phyloP scores from a whole-genome alignment of 92 coral and sea anemone species.

The Phenganax stokvisi region DNA sequence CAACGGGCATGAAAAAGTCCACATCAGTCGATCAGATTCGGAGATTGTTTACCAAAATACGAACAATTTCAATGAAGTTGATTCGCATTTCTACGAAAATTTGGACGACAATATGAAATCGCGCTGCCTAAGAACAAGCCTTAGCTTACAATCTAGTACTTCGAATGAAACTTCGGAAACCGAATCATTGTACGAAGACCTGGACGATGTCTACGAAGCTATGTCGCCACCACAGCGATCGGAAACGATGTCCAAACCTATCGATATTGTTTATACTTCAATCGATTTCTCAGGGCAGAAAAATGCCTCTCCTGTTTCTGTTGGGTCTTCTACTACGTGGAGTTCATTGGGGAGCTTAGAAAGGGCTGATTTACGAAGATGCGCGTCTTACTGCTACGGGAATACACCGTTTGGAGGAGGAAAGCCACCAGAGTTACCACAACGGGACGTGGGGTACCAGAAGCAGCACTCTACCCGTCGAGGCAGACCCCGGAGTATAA shows the following conservation, averaged over 20 bases:
- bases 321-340: conserved; percentile 3
- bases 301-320: conserved; percentile 18
- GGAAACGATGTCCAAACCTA: conserved; percentile 62
- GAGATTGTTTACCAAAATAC: conserved; percentile 18
- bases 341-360: conserved; percentile 34
- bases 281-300: conserved; percentile 52
- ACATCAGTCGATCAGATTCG: neutral
- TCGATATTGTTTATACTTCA: conserved; percentile 90
- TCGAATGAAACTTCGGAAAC: conserved; percentile 55
- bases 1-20: conserved; percentile 27
- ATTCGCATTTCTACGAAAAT: conserved; percentile 31
- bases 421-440: conserved; percentile 34
- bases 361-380: neutral
- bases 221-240: conserved; percentile 40
- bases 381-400: neutral
- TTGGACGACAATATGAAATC: neutral
- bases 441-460: neutral
- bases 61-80: neutral
- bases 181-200: conserved; percentile 65
- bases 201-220: conserved; percentile 40
- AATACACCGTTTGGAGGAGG: neutral
- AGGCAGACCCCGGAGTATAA: conserved; percentile 61
- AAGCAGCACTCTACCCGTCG: neutral
- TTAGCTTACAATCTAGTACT: conserved; percentile 48
- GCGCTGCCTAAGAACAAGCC: neutral